Conservation (phyloP, 2,888 invertebrate genomes). For the Lepidocyrtinus sp. region DNA sequence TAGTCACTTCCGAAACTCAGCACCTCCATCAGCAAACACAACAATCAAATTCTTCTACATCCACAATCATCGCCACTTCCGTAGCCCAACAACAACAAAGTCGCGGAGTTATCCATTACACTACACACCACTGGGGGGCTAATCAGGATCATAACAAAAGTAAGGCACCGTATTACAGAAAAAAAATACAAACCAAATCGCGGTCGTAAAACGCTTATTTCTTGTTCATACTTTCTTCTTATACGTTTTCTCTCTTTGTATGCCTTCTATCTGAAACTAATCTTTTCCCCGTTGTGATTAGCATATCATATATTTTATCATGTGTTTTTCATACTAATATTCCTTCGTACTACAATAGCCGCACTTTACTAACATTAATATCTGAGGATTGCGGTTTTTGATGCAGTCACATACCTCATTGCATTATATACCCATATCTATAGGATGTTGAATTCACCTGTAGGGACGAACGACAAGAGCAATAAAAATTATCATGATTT, state of each 20-base stretch:
- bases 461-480: background rate
- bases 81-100: conserved; percentile 44
- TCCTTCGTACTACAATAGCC: background rate
- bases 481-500: conserved; percentile 11
- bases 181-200: conserved; percentile 18
- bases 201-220: background rate
- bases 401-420: background rate
- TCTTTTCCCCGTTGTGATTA: conserved; percentile 30
- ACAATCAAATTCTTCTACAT: conserved; percentile 29
- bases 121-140: conserved; percentile 66
- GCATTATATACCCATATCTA: background rate
- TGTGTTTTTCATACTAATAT: conserved; percentile 27
- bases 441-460: background rate
- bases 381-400: background rate
- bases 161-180: conserved; percentile 51
- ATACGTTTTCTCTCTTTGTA: conserved; percentile 11
- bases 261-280: conserved; percentile 13
- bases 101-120: conserved; percentile 68
- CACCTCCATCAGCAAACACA: conserved; percentile 29
- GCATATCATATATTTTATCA: conserved; percentile 33
- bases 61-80: conserved; percentile 56
- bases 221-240: conserved; percentile 20
- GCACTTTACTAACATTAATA: background rate
- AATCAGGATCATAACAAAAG: conserved; percentile 64
- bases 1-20: conserved; percentile 50